A percentile compares a stretch with the other conserved stretches of the same genome.
Evolutionary conservation across 2,888 invertebrate genomes (phyloP).

Genomic region (Ochlodes sylvanus): DNA sequence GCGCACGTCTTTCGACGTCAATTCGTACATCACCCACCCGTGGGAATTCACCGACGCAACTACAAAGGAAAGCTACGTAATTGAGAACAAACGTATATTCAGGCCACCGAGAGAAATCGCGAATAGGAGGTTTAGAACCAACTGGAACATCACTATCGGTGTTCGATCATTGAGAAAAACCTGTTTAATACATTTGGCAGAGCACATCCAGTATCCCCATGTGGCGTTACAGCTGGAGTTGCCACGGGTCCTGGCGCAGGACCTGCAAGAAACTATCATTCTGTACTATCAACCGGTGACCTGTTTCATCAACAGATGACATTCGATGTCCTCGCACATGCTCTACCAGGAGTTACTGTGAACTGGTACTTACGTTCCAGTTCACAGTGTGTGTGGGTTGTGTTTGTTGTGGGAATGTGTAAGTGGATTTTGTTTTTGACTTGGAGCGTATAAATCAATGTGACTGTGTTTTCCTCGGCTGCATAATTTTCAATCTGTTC

Average conservation of each 20-base stretch:
- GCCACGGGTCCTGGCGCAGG: conserved; percentile 68
- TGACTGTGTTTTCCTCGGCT: too few relatives aligned
- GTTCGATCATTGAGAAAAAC: conserved; percentile 78
- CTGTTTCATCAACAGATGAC: conserved; percentile 6
- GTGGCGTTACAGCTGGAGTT: conserved; percentile 67
- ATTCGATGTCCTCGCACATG: neutral
- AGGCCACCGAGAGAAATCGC: conserved; percentile 67
- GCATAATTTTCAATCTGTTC: too few relatives aligned
- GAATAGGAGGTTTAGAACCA: conserved; percentile 62
- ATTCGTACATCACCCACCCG: conserved; percentile 92
- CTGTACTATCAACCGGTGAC: conserved; percentile 3
- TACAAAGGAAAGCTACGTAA: conserved; percentile 87
- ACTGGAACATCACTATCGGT: conserved; percentile 82
- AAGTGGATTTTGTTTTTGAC: too few relatives aligned
- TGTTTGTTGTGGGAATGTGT: too few relatives aligned
- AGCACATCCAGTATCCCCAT: conserved; percentile 56
- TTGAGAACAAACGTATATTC: conserved; percentile 81
- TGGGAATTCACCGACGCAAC: conserved; percentile 92
- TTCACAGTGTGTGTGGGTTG: too few relatives aligned
- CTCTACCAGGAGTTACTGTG: neutral
- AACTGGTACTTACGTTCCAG: neutral
- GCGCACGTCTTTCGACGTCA: conserved; percentile 85
- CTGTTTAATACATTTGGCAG: conserved; percentile 74
- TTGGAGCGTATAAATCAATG: too few relatives aligned
- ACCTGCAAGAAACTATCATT: conserved; percentile 51